These are phyloP conservation scores for Jordanella pulchra DNA, from an alignment of 2,797 vertebrate species.

Conservation along the genomic window DNA sequence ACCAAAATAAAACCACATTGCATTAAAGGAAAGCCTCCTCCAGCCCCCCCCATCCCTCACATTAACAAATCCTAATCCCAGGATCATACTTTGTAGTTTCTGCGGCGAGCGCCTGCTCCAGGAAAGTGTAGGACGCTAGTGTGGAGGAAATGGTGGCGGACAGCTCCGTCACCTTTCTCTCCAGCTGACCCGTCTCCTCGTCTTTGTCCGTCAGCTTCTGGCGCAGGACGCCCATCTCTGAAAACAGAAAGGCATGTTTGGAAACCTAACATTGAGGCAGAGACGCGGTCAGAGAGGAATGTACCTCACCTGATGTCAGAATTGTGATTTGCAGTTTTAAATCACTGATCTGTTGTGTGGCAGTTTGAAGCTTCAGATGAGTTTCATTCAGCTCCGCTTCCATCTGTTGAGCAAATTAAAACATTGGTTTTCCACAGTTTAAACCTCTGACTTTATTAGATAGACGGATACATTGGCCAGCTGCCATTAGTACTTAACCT, in stretches of 20 bases:
- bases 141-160: conserved; percentile 79
- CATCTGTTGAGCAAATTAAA: conserved; percentile 57
- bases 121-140: conserved; percentile 77
- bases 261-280: not conserved
- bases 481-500: too few species aligned
- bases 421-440: too few species aligned
- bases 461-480: too few species aligned
- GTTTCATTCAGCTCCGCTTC: conserved; percentile 66
- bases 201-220: conserved; percentile 74
- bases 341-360: conserved; percentile 73
- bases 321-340: conserved; percentile 79
- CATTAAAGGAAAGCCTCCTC: not conserved
- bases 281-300: not conserved
- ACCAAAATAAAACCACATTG: conserved; percentile 5
- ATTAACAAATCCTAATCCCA: not conserved
- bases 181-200: conserved; percentile 66
- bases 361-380: conserved; percentile 61
- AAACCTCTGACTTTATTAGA: too few species aligned
- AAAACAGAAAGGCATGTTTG: not conserved
- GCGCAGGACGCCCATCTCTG: conserved; percentile 80
- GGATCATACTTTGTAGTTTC: conserved; percentile 74
- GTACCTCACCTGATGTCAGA: conserved; percentile 74
- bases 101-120: conserved; percentile 75
- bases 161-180: conserved; percentile 75
- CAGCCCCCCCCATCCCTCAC: too few species aligned